Conservation (phyloP, 2,797 vertebrate genomes). For the Clamator glandarius region DNA sequence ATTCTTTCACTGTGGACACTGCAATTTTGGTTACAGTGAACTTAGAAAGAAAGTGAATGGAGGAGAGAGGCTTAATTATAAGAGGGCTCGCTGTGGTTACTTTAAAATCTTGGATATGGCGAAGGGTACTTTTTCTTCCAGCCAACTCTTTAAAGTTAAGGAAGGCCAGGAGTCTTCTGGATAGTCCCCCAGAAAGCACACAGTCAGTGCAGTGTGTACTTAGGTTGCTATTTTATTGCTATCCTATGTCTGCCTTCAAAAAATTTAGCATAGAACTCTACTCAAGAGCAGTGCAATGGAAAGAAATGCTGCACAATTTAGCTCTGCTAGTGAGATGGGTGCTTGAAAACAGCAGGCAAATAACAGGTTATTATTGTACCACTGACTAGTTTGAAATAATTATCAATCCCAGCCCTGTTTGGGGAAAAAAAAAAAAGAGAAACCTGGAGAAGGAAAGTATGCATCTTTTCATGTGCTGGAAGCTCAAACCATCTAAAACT, state of each 20-base stretch:
- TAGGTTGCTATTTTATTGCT: not conserved
- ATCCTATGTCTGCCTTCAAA: not conserved
- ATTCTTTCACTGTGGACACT: not conserved
- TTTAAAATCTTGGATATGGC: not conserved
- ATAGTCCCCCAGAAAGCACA: not conserved
- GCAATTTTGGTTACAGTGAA: slow-evolving; percentile 40
- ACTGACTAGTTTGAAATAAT: not conserved
- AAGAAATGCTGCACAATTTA: not conserved
- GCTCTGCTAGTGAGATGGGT: not conserved
- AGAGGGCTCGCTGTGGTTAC: not conserved
- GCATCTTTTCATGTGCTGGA: not conserved
- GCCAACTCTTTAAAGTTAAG: not conserved
- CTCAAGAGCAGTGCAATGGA: not conserved
- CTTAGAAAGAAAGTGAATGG: slow-evolving; percentile 41
- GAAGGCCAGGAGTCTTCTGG: not conserved
- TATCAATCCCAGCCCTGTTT: not conserved
- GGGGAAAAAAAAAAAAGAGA: not conserved
- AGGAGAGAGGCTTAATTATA: slow-evolving; percentile 46
- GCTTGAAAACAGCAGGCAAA: not conserved
- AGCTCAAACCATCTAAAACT: not conserved
- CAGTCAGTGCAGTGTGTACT: not conserved
- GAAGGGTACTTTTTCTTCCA: not conserved
- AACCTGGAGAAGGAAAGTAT: not conserved
- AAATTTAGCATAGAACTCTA: not conserved
- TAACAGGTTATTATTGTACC: not conserved